phyloP scores from a whole-genome alignment of 2,113 vertebrate species.

The Brevimyrus niger region DNA sequence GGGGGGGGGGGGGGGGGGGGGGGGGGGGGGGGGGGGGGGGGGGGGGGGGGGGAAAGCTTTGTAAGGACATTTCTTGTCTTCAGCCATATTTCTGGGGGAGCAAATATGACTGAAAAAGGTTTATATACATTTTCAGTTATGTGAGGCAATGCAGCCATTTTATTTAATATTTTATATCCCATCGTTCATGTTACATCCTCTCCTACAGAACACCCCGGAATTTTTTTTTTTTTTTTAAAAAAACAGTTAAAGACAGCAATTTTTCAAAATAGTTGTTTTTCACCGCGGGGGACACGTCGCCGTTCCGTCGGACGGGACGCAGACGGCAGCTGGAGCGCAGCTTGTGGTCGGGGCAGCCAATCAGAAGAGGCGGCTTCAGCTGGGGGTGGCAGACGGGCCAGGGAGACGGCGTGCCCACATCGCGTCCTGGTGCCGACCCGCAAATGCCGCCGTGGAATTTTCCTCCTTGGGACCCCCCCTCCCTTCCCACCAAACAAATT shows the following conservation, averaged over 20 bases:
- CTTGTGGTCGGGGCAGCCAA: not conserved
- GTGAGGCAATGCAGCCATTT: not conserved
- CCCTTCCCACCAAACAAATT: no score
- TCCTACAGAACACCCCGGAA: not conserved
- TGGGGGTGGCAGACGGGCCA: not conserved
- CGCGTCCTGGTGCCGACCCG: not conserved
- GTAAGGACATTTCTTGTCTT: not conserved
- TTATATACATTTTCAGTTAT: not conserved
- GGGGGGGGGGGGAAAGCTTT: not conserved
- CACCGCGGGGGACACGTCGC: not conserved
- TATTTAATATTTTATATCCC: not conserved
- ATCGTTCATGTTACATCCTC: not conserved
- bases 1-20: not conserved
- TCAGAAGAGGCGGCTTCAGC: not conserved
- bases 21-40: not conserved
- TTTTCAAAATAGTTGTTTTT: not conserved
- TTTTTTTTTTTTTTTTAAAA: not conserved
- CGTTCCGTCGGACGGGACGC: not conserved
- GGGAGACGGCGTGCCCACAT: not conserved
- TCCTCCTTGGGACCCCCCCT: not conserved
- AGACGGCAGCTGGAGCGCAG: not conserved
- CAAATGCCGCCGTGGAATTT: not conserved
- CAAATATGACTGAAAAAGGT: not conserved
- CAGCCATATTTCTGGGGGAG: not conserved
- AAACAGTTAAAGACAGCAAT: not conserved